phyloP scores from a whole-genome alignment of 2,797 vertebrate genomes.

The Coracias cyanogaster region DNA sequence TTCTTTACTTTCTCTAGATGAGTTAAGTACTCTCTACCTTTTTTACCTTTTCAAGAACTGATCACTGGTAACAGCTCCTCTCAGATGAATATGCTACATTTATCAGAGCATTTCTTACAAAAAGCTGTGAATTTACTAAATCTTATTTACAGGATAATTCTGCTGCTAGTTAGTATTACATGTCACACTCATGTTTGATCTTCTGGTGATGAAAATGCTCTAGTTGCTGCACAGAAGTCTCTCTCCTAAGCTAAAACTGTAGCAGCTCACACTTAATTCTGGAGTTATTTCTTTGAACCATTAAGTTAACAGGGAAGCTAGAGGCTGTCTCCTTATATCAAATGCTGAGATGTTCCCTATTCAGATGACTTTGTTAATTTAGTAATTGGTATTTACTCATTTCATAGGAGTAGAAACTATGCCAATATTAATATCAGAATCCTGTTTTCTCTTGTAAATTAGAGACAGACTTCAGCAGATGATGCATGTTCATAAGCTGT shows the following conservation, averaged over 20 bases:
- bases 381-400: neutral
- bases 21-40: neutral
- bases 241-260: neutral
- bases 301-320: neutral
- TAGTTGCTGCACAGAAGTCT: neutral
- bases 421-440: neutral
- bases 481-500: neutral
- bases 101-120: neutral
- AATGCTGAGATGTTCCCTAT: neutral
- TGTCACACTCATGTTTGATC: neutral
- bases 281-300: neutral
- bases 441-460: neutral
- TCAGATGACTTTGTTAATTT: neutral
- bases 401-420: neutral
- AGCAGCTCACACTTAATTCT: neutral
- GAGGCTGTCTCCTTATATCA: neutral
- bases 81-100: neutral
- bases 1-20: neutral
- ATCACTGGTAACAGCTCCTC: neutral
- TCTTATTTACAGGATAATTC: neutral
- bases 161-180: neutral
- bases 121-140: neutral
- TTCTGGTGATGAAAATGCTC: neutral
- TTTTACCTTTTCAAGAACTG: neutral
- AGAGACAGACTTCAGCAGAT: neutral